Evolutionary conservation across 2,888 invertebrate species (phyloP).

Genomic region (Drosophila nr. medialis): DNA sequence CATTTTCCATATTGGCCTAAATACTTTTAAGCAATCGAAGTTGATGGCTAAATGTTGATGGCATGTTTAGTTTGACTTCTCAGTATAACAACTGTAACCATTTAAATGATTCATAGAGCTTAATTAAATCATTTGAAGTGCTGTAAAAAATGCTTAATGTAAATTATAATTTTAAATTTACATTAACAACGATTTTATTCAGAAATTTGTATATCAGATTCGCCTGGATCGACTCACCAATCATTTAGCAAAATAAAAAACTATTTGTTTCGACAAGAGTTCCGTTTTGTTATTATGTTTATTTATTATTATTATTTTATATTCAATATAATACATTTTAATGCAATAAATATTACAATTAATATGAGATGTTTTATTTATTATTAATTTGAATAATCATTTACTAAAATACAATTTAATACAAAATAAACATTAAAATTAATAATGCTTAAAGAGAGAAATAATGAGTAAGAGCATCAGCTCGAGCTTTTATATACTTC

Average conservation of each 20-base stretch:
- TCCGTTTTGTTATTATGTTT: not conserved
- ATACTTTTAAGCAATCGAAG: not conserved
- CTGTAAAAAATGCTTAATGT: not conserved
- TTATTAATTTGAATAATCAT: not conserved
- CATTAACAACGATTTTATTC: not conserved
- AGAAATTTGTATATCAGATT: not conserved
- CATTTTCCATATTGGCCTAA: not conserved
- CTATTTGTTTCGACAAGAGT: not conserved
- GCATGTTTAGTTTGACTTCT: not conserved
- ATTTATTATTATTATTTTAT: too few species aligned
- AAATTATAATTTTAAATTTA: not conserved
- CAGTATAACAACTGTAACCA: not conserved
- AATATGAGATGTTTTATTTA: not conserved
- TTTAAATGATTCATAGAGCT: not conserved
- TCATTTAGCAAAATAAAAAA: not conserved
- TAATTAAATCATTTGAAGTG: not conserved
- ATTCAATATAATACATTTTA: not conserved
- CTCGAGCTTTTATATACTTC: not conserved
- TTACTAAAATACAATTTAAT: not conserved
- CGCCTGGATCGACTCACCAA: not conserved
- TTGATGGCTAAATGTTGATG: not conserved
- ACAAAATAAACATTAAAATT: not conserved
- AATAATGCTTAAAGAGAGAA: not conserved
- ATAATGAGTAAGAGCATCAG: too few species aligned
- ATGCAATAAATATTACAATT: not conserved